These are phyloP conservation scores for Propithecus deckenii DNA, from an alignment of 2,797 vertebrate species.

Conservation along the genomic window DNA sequence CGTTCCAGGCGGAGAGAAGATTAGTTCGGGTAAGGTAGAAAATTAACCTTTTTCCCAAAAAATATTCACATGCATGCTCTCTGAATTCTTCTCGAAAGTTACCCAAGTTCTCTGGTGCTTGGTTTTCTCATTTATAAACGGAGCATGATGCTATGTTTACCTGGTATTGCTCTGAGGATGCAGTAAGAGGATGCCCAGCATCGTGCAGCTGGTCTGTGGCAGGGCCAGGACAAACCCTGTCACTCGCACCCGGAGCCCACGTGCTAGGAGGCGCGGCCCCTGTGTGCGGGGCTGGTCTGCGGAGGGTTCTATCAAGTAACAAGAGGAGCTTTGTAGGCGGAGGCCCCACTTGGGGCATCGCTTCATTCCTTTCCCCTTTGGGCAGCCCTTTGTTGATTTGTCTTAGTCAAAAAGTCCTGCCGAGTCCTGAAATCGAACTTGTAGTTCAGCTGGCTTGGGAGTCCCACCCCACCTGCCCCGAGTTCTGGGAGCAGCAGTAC, in stretches of 20 bases:
- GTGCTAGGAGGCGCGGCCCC: neutral
- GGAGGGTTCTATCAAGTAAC: neutral
- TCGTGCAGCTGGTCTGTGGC: neutral
- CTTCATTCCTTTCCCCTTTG: neutral
- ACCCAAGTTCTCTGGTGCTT: too few relatives aligned
- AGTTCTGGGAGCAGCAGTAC: neutral
- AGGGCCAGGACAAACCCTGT: neutral
- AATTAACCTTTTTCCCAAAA: neutral
- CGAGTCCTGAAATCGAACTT: neutral
- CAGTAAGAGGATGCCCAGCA: too few relatives aligned
- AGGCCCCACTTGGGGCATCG: neutral
- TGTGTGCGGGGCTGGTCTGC: too few relatives aligned
- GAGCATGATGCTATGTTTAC: too few relatives aligned
- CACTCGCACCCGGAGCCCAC: neutral
- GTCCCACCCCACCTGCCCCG: too few relatives aligned
- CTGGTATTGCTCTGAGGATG: too few relatives aligned
- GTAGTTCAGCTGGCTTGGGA: neutral
- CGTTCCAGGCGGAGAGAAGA: neutral
- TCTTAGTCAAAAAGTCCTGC: neutral
- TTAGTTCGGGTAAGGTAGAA: neutral
- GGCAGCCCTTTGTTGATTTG: neutral
- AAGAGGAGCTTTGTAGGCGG: neutral
- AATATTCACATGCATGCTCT: neutral
- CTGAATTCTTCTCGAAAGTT: neutral
- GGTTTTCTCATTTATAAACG: too few relatives aligned